Evolutionary conservation across 1,140 invertebrate genomes (phyloP), one percentile per base, ranked within the genome.

Genomic region (Ericerus pela): DNA sequence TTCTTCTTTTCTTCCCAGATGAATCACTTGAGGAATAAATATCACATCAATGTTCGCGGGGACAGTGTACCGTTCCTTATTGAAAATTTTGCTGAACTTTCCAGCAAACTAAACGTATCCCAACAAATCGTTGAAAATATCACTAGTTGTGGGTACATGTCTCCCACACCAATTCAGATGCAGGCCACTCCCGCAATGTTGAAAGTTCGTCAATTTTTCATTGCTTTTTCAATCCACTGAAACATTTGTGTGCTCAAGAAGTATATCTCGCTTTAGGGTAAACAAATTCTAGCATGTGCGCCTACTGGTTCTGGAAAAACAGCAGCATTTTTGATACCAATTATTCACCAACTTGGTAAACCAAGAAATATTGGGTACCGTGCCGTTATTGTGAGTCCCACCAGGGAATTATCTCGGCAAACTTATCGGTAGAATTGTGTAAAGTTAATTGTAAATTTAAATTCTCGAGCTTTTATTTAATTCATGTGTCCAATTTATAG

Each of bases 131-230:
- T 86, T 12, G 67, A 81, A 33, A 96, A 92, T 67, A 72, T 96
- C 1, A 69, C 67, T 24, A 72, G 75, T 26, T 80, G 79, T 65
- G 82, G 83, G 0, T 96, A 94, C 65, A 65, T 66, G 1, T 71
- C 75, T 55, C 94, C 94, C 10, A 96, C 95, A 6, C 82, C 92
- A 0, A 85, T 98, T 63, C 95, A 99, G 72, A 87, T 91, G 77
- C 93, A 97, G 73, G 84, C 88, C 0, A 78, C 96, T 59, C 89
- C 95, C 14, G 75, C 85, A 33, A 82, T 97, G 80, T 66, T 95
- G 43, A 71, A 81, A 69, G 81, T 83, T 67, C 69, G 20, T 11
- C 8, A 33, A 33, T 8, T 33, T 12, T 18, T 11, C 20, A 20
- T 8, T 43, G 20, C 8, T n/a, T 12, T 43, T 11, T n/a, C 8